A percentile compares a stretch with the other conserved stretches of the same genome.
Conservation (phyloP, 2,888 invertebrate species). For the Actias luna region DNA sequence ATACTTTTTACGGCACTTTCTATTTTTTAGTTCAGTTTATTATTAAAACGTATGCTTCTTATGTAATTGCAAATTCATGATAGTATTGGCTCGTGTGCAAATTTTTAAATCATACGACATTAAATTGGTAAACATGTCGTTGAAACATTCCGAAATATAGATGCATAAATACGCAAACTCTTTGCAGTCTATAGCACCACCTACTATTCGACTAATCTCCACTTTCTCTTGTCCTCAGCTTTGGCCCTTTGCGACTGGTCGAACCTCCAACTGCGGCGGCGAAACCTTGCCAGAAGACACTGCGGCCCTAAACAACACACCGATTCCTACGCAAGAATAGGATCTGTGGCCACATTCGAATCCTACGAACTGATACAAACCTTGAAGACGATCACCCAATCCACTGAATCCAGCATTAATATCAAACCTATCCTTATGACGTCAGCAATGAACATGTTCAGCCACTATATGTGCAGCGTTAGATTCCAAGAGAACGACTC, state of each 20-base stretch:
- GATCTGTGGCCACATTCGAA: conserved; percentile 86
- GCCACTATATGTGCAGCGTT: conserved; percentile 92
- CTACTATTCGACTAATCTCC: not conserved
- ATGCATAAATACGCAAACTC: too few relatives aligned
- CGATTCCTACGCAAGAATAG: conserved; percentile 86
- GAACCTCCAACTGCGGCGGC: conserved; percentile 88
- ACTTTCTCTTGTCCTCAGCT: conserved; percentile 82
- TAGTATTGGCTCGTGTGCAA: too few relatives aligned
- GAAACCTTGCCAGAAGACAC: conserved; percentile 89
- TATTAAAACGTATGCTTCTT: too few relatives aligned
- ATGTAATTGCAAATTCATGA: too few relatives aligned
- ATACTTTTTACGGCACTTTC: too few relatives aligned
- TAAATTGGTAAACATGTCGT: too few relatives aligned
- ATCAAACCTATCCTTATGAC: conserved; percentile 87
- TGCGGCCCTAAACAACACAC: conserved; percentile 90
- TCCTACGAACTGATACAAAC: conserved; percentile 82
- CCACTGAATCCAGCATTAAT: conserved; percentile 69
- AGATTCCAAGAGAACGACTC: conserved; percentile 85
- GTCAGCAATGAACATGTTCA: conserved; percentile 92
- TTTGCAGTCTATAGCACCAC: not conserved
- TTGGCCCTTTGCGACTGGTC: conserved; percentile 95
- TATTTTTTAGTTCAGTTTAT: too few relatives aligned
- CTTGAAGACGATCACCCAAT: conserved; percentile 67
- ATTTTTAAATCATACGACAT: too few relatives aligned
- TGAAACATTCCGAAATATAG: too few relatives aligned